Conservation (phyloP, 2,888 invertebrate species). For the Chromoteleia sp. region DNA sequence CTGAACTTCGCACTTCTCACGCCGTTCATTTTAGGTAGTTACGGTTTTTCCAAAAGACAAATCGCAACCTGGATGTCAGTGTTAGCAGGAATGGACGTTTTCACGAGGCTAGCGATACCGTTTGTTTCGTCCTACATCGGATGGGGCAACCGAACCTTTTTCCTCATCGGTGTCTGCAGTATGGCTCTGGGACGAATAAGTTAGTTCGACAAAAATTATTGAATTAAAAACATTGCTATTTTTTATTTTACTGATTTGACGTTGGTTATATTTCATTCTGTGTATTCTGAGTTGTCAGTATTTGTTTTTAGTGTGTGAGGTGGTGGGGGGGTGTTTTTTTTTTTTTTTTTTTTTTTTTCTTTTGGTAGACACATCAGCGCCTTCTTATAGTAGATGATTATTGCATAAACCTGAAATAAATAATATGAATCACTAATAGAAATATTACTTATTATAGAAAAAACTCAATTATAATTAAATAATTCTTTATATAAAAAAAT, state of each 20-base stretch:
- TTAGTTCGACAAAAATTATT: slow-evolving; percentile 81
- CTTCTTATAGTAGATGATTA: no score
- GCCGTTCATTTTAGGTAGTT: slow-evolving; percentile 90
- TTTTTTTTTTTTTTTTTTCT: no score
- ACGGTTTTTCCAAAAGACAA: slow-evolving; percentile 87
- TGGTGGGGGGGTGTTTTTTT: no score
- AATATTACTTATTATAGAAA: no score
- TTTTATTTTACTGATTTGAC: background rate
- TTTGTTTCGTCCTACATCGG: slow-evolving; percentile 89
- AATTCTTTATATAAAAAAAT: no score
- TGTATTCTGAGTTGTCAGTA: no score
- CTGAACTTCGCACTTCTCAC: slow-evolving; percentile 90
- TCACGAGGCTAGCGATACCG: slow-evolving; percentile 88
- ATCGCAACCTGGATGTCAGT: slow-evolving; percentile 90
- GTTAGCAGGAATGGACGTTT: slow-evolving; percentile 88
- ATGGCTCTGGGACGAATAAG: slow-evolving; percentile 89
- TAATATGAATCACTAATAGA: no score
- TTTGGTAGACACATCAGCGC: no score
- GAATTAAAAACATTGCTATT: background rate
- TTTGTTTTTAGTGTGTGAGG: no score
- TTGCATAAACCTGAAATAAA: no score
- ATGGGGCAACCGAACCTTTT: slow-evolving; percentile 90
- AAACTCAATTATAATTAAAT: no score
- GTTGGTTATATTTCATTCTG: no score
- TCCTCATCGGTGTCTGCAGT: slow-evolving; percentile 88